Evolutionary conservation across 2,797 vertebrate genomes (phyloP).

Genomic region (Graptemys geographica): DNA sequence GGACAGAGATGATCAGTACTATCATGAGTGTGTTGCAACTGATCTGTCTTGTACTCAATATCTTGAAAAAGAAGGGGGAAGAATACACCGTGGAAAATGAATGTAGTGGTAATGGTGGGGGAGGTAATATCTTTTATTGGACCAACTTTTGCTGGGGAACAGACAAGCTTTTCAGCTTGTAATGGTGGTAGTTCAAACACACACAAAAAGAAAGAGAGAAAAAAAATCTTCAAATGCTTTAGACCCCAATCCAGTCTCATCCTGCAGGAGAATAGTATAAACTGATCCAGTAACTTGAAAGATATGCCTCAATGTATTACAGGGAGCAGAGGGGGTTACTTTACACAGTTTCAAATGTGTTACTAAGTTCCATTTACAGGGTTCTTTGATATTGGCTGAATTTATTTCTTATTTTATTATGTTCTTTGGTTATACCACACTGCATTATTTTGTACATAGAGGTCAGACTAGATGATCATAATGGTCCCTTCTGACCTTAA

Average conservation of each 20-base stretch:
- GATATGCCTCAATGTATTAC: not conserved
- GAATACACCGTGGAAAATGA: not conserved
- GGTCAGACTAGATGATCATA: too few species aligned
- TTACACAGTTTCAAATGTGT: not conserved
- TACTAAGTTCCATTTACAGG: not conserved
- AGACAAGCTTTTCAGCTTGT: not conserved
- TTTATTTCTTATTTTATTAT: fast-evolving
- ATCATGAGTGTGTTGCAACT: not conserved
- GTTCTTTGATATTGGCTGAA: not conserved
- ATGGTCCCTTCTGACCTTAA: too few species aligned
- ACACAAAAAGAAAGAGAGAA: too few species aligned
- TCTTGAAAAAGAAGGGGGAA: not conserved
- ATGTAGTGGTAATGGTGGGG: not conserved
- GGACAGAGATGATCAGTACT: not conserved
- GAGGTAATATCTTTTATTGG: not conserved
- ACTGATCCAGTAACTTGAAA: not conserved
- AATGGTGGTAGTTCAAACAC: not conserved
- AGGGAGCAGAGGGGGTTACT: not conserved
- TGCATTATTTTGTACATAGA: not conserved
- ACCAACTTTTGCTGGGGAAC: not conserved
- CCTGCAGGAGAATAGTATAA: not conserved
- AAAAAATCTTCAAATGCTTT: not conserved
- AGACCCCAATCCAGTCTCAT: not conserved
- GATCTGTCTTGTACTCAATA: not conserved
- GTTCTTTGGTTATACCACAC: not conserved